A percentile compares a stretch with the other conserved stretches of the same genome.
Conservation (phyloP, 2,113 vertebrate species). For the Barnardius zonarius region DNA sequence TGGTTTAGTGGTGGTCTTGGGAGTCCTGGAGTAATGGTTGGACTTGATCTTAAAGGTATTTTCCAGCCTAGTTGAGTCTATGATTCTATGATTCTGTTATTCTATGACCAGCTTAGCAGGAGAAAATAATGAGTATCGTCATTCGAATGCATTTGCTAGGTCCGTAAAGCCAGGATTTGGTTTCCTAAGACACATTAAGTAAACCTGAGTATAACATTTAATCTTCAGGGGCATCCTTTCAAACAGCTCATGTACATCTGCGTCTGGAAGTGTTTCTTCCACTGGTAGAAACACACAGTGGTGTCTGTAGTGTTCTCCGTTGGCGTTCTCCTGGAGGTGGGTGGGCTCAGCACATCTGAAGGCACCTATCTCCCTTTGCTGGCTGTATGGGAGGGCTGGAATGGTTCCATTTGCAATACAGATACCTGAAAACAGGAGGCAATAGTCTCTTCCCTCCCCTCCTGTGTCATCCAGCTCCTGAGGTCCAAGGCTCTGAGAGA, state of each 20-base stretch:
- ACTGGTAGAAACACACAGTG: background rate
- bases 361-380: background rate
- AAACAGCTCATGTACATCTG: background rate
- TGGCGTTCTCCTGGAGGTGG: fast-evolving
- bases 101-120: background rate
- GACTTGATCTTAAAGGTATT: background rate
- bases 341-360: background rate
- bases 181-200: conserved; percentile 21
- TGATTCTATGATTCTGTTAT: background rate
- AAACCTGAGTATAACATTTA: background rate
- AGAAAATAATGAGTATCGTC: background rate
- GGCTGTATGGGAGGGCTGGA: background rate
- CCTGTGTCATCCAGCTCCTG: background rate
- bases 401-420: background rate
- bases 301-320: background rate
- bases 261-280: background rate
- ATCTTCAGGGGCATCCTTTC: conserved; percentile 1
- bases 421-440: background rate
- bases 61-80: background rate
- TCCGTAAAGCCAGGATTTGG: conserved; percentile 33
- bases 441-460: background rate
- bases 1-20: background rate
- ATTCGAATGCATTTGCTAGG: conserved; percentile 11
- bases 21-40: background rate
- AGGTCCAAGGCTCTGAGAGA: background rate